Base-by-base conservation (phyloP, 2,888 invertebrate species). In the Eristalinus sepulchralis region DNA sequence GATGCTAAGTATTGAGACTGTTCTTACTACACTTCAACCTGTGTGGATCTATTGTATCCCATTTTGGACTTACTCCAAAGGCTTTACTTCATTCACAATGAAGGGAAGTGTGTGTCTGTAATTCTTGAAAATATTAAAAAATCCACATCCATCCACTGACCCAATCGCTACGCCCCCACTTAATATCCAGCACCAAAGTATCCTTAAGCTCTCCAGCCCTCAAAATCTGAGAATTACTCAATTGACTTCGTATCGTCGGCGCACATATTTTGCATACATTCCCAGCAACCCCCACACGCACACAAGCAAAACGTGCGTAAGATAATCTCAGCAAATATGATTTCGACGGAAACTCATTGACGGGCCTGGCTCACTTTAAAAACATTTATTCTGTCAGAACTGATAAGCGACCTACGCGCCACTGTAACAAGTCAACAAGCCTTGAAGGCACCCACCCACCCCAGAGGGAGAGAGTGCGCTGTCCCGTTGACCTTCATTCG, bases 401-500 rank as follows among this genome's bases (percentile, higher is more conserved):
- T 47, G 47, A 47, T 47, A 47, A 47, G 47, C 47, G 47, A 47
- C 47, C 47, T 47, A 47, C 47, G 47, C n/a, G 47, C 47, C n/a
- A 17, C 17, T 47, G 47, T 47, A 47, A 36, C 34, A 31, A 75
- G 47, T 62, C 36, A 67, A 72, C 67, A 60, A 60, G 24, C 20
- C n/a, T 22, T 31, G 31, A 4, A 71, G 47, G 62, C 24, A 31
- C 11, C 17, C 39, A 81, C 70, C 62, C 47, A 36, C 53, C 71
- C 8, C 5, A 3, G 3, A 6, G 47, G 2, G 17, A 8, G 47
- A 53, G 57, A 55, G n/a, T 72, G 67, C 17, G 55, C 36, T 75
- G 83, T 64, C 73, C 83, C 68, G 82, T 36, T 86, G 86, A 86
- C 86, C 86, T 86, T 86, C 83, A 86, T 86, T 78, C 36, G 36